Evolutionary conservation across 53 echinoderm and acorn worm species (phyloP), one percentile per base, ranked within the genome.

Genomic region (Temnopleurus reevesii): DNA sequence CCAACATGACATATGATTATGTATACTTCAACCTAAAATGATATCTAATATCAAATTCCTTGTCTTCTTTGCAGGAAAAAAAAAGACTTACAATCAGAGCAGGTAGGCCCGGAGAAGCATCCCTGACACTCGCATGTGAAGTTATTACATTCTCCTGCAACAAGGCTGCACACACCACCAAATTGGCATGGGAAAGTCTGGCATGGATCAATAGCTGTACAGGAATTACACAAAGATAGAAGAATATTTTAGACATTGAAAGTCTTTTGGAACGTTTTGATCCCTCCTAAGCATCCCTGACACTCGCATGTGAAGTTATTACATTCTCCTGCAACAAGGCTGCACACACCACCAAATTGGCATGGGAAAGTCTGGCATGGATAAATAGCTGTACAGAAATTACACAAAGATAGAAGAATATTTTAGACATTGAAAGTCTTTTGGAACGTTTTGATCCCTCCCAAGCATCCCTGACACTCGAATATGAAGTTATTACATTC

Each of bases 211-310:
- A 87, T 92, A 59, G 90, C 96, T 96, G 81, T 0, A 53, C 12
- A 36, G 46, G 46, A 44, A 86, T 23, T 0, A 86, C 15, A 49
- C 0, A 12, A 12, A 0, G 49, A 49, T 0, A 49, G 15, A 49
- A 12, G 49, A 0, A 49, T 49, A 49, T 15, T 49, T 49, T 49
- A 49, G 49, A 49, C 49, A 49, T 9, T 12, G 15, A 49, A 49
- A 49, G 9, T 49, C 9, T 49, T 49, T 49, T 1, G 1, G 15
- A 1, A 49, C n/a, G n/a, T n/a, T n/a, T n/a, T n/a, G n/a, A n/a
- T n/a, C n/a, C n/a, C n/a, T n/a, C n/a, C n/a, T n/a, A 89, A 93
- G 49, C 96, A 96, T 0, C 96, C 96, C 46, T 90, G 90, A 46
- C 96, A 96, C 7, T 83, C 41, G 81, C 96, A 96, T 23, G 76